phyloP scores from a whole-genome alignment of 2,888 invertebrate species.

The Lochmaea crataegi region DNA sequence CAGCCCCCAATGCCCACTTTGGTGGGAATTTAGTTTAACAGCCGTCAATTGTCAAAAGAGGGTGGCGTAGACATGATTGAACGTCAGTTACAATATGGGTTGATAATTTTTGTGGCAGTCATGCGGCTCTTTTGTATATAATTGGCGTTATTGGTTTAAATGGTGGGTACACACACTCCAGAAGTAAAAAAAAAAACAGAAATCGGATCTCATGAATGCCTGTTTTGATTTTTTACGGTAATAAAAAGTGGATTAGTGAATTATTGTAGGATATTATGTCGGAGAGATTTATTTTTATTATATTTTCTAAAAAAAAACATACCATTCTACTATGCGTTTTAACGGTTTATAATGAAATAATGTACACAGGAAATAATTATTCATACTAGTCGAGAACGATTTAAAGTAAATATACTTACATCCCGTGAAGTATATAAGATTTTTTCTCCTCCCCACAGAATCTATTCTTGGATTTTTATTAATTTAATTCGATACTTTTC shows the following conservation, averaged over 20 bases:
- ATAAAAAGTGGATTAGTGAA: constrained; percentile 43
- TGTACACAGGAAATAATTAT: too few relatives aligned
- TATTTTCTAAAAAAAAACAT: neutral
- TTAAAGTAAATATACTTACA: too few relatives aligned
- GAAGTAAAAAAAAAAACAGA: constrained; percentile 41
- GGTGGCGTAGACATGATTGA: constrained; percentile 55
- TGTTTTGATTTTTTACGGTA: constrained; percentile 47
- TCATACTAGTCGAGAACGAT: too few relatives aligned
- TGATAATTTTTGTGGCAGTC: constrained; percentile 57
- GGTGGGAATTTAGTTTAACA: constrained; percentile 59
- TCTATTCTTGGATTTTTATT: too few relatives aligned
- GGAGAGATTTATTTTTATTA: constrained; percentile 2
- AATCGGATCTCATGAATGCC: constrained; percentile 37
- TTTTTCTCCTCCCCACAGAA: too few relatives aligned
- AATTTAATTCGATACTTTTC: too few relatives aligned
- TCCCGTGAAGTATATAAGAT: too few relatives aligned
- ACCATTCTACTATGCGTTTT: neutral
- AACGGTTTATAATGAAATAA: neutral
- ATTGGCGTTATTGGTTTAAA: constrained; percentile 58
- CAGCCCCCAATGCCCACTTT: constrained; percentile 54
- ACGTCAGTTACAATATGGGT: constrained; percentile 58
- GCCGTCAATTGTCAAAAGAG: constrained; percentile 57
- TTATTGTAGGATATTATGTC: constrained; percentile 25
- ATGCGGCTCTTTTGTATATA: constrained; percentile 53
- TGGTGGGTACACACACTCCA: constrained; percentile 48